phyloP scores from a whole-genome alignment of 2,113 vertebrate species.

The Ariopsis seemanni region DNA sequence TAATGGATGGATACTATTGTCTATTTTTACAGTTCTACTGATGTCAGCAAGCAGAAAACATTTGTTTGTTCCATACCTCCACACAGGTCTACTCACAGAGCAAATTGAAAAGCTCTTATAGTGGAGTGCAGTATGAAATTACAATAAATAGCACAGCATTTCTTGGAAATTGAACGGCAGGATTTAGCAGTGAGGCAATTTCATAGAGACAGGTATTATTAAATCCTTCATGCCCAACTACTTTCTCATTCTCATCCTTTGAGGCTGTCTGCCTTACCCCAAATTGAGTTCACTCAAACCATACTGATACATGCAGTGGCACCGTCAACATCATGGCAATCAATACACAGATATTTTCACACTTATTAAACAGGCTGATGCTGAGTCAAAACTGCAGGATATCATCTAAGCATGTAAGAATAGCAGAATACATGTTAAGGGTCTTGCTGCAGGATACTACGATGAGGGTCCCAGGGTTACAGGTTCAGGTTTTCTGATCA shows the following conservation, averaged over 20 bases:
- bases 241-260: neutral
- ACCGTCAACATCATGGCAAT: neutral
- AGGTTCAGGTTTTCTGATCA: neutral
- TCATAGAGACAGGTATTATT: constrained; percentile 31
- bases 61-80: neutral
- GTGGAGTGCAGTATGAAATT: constrained; percentile 50
- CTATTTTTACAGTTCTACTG: neutral
- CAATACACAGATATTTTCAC: neutral
- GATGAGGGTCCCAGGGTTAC: neutral
- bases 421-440: neutral
- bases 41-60: constrained; percentile 14
- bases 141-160: constrained; percentile 40
- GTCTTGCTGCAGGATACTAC: neutral
- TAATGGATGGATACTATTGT: neutral
- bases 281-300: constrained; percentile 25
- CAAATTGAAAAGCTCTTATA: constrained; percentile 44
- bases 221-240: constrained; percentile 22
- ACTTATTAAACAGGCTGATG: neutral
- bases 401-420: neutral
- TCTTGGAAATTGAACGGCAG: constrained; percentile 24
- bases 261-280: neutral
- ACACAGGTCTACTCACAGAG: neutral
- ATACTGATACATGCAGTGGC: constrained; percentile 9
- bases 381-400: neutral
- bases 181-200: constrained; percentile 45